Percentiles rank a stretch among this genome's conserved stretches.
phyloP scores from a whole-genome alignment of 2,888 invertebrate genomes.

The Drosophila melanocephala region DNA sequence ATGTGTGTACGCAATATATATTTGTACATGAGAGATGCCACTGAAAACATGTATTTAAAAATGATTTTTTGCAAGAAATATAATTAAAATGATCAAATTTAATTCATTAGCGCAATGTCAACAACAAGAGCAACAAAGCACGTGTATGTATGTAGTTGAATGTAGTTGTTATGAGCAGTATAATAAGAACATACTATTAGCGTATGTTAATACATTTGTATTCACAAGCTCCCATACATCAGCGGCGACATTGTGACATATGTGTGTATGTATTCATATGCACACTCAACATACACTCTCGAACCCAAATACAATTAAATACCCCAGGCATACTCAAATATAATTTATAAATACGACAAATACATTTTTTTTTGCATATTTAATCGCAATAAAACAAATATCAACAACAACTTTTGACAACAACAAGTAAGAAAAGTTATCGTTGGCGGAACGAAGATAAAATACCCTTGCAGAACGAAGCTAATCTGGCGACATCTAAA shows the following conservation, averaged over 20 bases:
- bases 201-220: background rate
- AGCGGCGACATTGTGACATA: background rate
- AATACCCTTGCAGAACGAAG: slow-evolving; percentile 7
- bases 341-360: slow-evolving; percentile 57
- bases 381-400: slow-evolving; percentile 29
- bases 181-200: slow-evolving; percentile 5
- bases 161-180: slow-evolving; percentile 13
- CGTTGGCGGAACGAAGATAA: background rate
- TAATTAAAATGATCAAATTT: background rate
- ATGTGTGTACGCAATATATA: background rate
- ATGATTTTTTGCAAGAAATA: background rate
- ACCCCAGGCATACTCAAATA: slow-evolving; percentile 40
- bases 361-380: slow-evolving; percentile 41
- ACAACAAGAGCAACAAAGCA: slow-evolving; percentile 7
- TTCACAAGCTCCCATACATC: background rate
- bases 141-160: background rate
- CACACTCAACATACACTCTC: slow-evolving; percentile 2
- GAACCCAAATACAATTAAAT: slow-evolving; percentile 26
- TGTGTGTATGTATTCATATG: background rate
- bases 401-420: slow-evolving; percentile 7
- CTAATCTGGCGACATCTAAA: background rate
- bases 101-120: slow-evolving; percentile 19
- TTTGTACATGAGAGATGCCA: background rate
- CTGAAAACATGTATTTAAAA: background rate
- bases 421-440: background rate